phyloP scores from a whole-genome alignment of 2,888 invertebrate species.

The Crocallis elinguaria region DNA sequence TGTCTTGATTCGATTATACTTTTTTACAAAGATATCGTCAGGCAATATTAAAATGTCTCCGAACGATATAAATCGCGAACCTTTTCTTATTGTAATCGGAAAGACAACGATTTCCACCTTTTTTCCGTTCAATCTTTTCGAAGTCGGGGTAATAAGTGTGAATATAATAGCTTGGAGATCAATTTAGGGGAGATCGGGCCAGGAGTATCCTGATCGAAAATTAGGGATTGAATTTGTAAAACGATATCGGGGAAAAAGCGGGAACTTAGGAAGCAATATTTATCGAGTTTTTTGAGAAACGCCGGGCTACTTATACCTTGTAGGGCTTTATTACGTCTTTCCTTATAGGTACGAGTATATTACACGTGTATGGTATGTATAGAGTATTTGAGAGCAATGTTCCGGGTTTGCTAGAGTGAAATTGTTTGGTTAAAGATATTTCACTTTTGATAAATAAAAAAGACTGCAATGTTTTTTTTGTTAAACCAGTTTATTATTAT shows the following conservation, averaged over 20 bases:
- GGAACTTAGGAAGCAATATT: slow-evolving; percentile 30
- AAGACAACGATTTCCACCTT: slow-evolving; percentile 40
- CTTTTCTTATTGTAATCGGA: slow-evolving; percentile 47
- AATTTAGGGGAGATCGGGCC: slow-evolving; percentile 32
- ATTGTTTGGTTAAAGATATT: no score
- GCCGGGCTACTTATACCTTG: slow-evolving; percentile 11
- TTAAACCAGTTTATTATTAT: no score
- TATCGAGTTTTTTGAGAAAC: slow-evolving; percentile 18
- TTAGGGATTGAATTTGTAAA: slow-evolving; percentile 42
- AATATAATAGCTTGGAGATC: slow-evolving; percentile 39
- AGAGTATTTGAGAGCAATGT: neutral
- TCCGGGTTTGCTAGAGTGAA: neutral
- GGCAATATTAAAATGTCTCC: slow-evolving; percentile 54
- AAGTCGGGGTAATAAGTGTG: slow-evolving; percentile 39
- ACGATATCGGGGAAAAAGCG: slow-evolving; percentile 35
- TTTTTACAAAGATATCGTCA: slow-evolving; percentile 45
- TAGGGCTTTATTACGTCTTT: slow-evolving; percentile 12
- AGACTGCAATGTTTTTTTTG: no score
- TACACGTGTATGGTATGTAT: neutral
- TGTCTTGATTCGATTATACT: slow-evolving; percentile 58
- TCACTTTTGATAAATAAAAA: no score
- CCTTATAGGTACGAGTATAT: neutral
- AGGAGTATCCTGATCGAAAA: slow-evolving; percentile 36
- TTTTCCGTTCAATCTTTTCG: slow-evolving; percentile 36
- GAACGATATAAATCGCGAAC: slow-evolving; percentile 50